Evolutionary conservation across 2,888 invertebrate genomes (phyloP), one percentile per base, ranked within the genome.

Genomic region (Autographa pulchrina): DNA sequence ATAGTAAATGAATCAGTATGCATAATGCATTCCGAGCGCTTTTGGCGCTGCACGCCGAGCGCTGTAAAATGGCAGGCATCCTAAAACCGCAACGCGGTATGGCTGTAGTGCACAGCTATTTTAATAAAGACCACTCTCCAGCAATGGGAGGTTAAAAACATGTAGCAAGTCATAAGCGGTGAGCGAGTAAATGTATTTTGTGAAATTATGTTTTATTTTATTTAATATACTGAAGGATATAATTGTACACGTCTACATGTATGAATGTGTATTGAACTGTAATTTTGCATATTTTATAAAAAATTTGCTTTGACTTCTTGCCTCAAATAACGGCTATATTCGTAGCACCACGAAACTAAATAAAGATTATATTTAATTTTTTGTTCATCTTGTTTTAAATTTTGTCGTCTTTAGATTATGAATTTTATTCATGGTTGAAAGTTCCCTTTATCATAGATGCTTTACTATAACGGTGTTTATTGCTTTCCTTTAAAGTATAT

Each of bases 131-230:
- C 69, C 70, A 77, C 78, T 77, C 65, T 25, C 62, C 32, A 73
- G 70, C 80, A 80, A 84, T 78, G 85, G 79, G 72, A 81, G 78
- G 81, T 81, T 83, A 72, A 80, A 72, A 69, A 67, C 56, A 60
- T 65, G 59, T 0, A 0, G 5, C 20, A 75, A 70, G 58, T 38
- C 16, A 60, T 31, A 64, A 72, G 68, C 16, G n/a, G 52, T 0
- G 0, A 70, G 66, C 65, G 72, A 31, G n/a, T 48, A n/a, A 41
- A 14, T 5, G 16, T 43, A 16, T 43, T 16, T 16, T 43, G 43
- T 43, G n/a, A n/a, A 5, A 48, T 38, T 25, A 25, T 25, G 25
- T 25, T 25, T 25, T 25, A 25, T 25, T 25, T n/a, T n/a, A n/a
- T n/a, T n/a, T n/a, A n/a, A n/a, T n/a, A n/a, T n/a, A n/a, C 25